phyloP scores from a whole-genome alignment of 2,888 invertebrate genomes.

The Margaritifera margaritifera region DNA sequence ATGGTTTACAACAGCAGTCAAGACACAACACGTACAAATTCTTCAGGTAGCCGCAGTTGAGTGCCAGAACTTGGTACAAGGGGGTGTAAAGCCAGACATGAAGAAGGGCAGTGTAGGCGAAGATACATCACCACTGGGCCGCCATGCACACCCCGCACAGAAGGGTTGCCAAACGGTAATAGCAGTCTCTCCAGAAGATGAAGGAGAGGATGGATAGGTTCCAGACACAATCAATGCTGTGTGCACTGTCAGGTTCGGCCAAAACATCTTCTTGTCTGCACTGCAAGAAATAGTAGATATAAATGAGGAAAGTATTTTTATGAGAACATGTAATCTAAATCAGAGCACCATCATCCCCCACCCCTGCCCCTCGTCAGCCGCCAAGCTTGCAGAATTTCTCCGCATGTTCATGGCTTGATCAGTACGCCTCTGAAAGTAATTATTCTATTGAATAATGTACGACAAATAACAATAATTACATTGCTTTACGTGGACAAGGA shows the following conservation, averaged over 20 bases:
- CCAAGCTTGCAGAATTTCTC: no score
- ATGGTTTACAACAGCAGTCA: conserved; percentile 72
- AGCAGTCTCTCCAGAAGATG: conserved; percentile 79
- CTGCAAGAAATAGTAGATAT: conserved; percentile 24
- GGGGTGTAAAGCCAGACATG: conserved; percentile 85
- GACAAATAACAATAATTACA: no score
- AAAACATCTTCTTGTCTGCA: conserved; percentile 57
- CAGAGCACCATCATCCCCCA: no score
- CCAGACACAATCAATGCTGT: conserved; percentile 81
- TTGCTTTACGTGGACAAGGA: no score
- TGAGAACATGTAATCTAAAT: no score
- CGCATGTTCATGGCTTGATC: no score
- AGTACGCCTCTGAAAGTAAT: no score
- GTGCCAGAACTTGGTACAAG: conserved; percentile 79
- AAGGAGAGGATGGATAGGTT: conserved; percentile 79
- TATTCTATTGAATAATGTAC: no score
- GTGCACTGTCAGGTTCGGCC: conserved; percentile 54
- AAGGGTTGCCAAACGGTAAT: conserved; percentile 81
- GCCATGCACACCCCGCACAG: conserved; percentile 81
- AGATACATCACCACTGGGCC: conserved; percentile 74
- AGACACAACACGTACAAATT: conserved; percentile 74
- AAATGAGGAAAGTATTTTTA: no score
- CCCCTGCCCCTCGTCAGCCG: no score
- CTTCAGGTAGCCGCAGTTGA: conserved; percentile 72
- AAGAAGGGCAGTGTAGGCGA: conserved; percentile 75